phyloP scores from a whole-genome alignment of 2,888 invertebrate genomes.

The Oithona nana region DNA sequence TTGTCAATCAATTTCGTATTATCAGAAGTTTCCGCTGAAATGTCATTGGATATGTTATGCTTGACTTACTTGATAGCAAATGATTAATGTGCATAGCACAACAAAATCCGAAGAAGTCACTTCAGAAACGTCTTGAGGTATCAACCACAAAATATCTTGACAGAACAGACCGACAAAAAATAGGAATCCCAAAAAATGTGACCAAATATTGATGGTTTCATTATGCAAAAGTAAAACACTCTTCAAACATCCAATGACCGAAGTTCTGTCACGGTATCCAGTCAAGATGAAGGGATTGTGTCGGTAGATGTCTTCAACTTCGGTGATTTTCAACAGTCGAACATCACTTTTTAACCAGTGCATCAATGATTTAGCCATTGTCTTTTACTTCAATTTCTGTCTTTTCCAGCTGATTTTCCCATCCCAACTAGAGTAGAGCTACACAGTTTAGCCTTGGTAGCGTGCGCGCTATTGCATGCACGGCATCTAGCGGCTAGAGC shows the following conservation, averaged over 20 bases:
- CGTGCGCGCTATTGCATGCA: too few relatives aligned
- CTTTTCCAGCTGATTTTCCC: too few relatives aligned
- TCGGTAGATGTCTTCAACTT: slow-evolving; percentile 63
- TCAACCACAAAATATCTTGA: slow-evolving; percentile 19
- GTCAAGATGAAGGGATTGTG: slow-evolving; percentile 66
- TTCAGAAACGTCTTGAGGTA: slow-evolving; percentile 34
- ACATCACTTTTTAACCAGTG: not conserved
- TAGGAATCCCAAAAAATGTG: slow-evolving; percentile 45
- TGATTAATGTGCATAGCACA: slow-evolving; percentile 35
- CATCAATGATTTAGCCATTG: not conserved
- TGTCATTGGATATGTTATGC: not conserved
- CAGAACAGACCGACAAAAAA: slow-evolving; percentile 39
- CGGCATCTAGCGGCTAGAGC: too few relatives aligned
- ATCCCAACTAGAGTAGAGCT: too few relatives aligned
- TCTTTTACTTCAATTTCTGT: too few relatives aligned
- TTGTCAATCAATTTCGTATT: too few relatives aligned
- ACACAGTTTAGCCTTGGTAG: too few relatives aligned
- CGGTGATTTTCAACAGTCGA: slow-evolving; percentile 23
- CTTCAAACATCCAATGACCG: slow-evolving; percentile 63
- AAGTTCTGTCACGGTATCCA: slow-evolving; percentile 64
- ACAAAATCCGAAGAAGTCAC: slow-evolving; percentile 63
- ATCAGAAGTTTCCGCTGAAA: too few relatives aligned
- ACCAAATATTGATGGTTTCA: slow-evolving; percentile 94
- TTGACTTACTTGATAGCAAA: not conserved
- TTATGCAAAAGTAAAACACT: slow-evolving; percentile 35